Conservation (phyloP, 1,140 invertebrate genomes). For the Diploscapter pachys region DNA sequence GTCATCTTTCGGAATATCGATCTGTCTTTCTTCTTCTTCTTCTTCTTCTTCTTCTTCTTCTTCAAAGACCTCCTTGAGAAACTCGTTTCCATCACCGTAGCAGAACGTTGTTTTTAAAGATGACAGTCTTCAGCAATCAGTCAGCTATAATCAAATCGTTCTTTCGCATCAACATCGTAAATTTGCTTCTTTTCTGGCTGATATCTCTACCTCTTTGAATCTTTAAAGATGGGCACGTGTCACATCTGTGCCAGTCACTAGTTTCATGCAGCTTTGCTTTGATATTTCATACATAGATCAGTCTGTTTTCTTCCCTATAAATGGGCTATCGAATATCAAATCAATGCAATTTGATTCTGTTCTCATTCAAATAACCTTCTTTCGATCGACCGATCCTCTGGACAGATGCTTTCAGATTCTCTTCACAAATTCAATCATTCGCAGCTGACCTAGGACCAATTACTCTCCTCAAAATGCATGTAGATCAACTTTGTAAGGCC, state of each 20-base stretch:
- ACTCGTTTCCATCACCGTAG: no score
- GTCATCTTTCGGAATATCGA: background rate
- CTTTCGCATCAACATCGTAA: conserved; percentile 2
- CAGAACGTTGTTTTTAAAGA: no score
- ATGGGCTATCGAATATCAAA: no score
- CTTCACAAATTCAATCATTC: conserved; percentile 17
- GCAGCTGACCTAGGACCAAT: conserved; percentile 28
- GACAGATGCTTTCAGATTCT: conserved; percentile 28
- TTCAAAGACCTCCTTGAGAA: no score
- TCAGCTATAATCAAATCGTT: no score
- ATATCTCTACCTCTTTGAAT: background rate
- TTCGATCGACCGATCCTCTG: background rate
- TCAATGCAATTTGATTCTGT: no score
- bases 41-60: no score
- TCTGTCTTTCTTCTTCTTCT: no score
- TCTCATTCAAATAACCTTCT: no score
- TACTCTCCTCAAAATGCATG: conserved; percentile 31
- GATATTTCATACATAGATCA: conserved; percentile 4
- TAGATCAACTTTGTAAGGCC: conserved; percentile 32
- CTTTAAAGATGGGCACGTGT: background rate
- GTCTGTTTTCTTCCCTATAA: background rate
- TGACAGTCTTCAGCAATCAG: no score
- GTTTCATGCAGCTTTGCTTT: background rate
- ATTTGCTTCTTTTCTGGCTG: conserved; percentile 13
- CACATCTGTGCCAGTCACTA: background rate